Conservation (phyloP, 2,888 invertebrate species). For the Mythimna pallens region DNA sequence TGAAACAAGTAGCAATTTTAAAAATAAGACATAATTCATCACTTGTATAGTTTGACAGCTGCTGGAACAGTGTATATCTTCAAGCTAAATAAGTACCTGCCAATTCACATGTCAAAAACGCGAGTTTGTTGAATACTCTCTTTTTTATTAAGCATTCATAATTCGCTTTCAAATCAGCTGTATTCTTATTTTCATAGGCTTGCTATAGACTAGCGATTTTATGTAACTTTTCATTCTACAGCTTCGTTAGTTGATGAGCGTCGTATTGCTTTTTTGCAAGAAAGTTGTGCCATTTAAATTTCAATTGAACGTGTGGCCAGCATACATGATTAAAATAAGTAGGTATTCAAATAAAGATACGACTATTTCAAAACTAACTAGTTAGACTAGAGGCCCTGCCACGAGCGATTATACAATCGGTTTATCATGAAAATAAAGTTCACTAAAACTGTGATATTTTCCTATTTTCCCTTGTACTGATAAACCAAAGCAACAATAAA, state of each 20-base stretch:
- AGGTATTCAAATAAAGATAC: neutral
- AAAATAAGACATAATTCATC: constrained; percentile 48
- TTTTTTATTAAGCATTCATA: constrained; percentile 58
- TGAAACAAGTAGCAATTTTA: constrained; percentile 22
- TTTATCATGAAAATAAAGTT: too few relatives aligned
- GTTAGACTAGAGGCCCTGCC: too few relatives aligned
- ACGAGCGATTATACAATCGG: too few relatives aligned
- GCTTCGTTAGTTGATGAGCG: too few relatives aligned
- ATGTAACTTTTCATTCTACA: neutral
- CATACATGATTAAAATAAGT: constrained; percentile 10
- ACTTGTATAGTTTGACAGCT: constrained; percentile 37
- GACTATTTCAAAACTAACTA: neutral
- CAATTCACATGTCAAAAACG: constrained; percentile 47
- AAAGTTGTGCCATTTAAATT: neutral
- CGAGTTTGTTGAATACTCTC: constrained; percentile 53
- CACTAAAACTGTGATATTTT: too few relatives aligned
- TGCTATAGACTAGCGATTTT: constrained; percentile 8
- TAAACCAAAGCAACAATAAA: constrained; percentile 10
- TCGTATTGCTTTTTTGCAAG: neutral
- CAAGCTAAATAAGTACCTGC: constrained; percentile 55
- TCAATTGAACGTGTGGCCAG: neutral
- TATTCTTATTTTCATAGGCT: constrained; percentile 34
- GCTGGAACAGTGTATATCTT: constrained; percentile 29
- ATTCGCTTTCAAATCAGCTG: constrained; percentile 63
- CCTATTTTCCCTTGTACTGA: too few relatives aligned